A percentile compares a stretch with the other conserved stretches of the same genome.
Evolutionary conservation across 2,113 vertebrate genomes (phyloP).

Genomic region (Anoura caudifer): DNA sequence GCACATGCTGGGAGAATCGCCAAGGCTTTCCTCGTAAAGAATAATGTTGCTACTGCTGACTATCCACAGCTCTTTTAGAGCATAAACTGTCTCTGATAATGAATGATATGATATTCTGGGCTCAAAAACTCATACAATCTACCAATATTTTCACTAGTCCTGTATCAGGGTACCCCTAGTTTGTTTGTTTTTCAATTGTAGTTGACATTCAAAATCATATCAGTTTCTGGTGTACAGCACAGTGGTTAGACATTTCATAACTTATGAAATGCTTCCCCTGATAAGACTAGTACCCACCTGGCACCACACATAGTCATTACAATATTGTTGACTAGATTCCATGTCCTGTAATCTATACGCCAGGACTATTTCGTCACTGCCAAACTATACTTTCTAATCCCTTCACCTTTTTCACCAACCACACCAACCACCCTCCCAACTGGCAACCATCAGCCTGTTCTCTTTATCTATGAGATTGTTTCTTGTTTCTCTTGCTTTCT

Average conservation of each 20-base stretch:
- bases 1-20: rapidly evolving
- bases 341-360: too few species aligned
- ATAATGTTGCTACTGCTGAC: background rate
- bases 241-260: background rate
- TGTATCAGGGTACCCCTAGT: background rate
- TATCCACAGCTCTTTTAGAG: background rate
- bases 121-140: background rate
- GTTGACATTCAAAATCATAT: background rate
- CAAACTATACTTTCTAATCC: too few species aligned
- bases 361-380: too few species aligned
- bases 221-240: background rate
- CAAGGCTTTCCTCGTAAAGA: background rate
- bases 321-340: too few species aligned
- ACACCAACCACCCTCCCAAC: background rate
- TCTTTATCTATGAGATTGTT: background rate
- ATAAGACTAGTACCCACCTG: background rate
- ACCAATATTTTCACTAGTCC: background rate
- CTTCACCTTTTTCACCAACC: background rate
- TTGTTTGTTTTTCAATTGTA: background rate
- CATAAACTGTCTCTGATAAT: background rate
- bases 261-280: background rate
- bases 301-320: background rate
- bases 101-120: background rate
- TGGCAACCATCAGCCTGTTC: background rate
- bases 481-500: background rate